Conservation (phyloP, 2,797 vertebrate species). For the Sebastes ruberrimus region DNA sequence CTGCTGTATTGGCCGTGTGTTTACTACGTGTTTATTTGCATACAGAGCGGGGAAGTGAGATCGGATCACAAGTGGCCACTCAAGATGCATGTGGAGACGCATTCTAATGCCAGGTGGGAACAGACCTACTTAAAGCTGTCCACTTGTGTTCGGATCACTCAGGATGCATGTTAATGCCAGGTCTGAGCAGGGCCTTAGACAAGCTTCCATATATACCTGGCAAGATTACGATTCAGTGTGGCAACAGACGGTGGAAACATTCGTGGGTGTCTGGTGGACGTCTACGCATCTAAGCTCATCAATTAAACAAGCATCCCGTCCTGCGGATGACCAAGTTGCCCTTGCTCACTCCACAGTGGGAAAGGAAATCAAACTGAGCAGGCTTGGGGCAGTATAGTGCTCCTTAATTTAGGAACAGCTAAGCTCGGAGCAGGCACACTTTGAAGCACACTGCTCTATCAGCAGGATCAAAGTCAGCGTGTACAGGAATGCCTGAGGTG, state of each 20-base stretch:
- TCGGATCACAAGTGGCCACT: neutral
- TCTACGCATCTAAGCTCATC: slow-evolving; percentile 6
- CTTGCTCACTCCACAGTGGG: neutral
- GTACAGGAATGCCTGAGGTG: slow-evolving; percentile 45
- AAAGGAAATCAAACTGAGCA: slow-evolving; percentile 14
- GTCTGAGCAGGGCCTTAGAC: neutral
- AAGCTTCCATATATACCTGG: neutral
- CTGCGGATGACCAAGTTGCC: neutral
- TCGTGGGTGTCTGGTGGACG: neutral
- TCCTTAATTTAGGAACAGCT: slow-evolving; percentile 36
- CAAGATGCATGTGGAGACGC: neutral
- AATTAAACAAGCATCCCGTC: neutral
- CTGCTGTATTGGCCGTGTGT: too few relatives aligned
- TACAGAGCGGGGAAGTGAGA: too few relatives aligned
- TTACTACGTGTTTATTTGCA: too few relatives aligned
- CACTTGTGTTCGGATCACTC: neutral
- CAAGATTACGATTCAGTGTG: neutral
- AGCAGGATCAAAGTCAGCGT: slow-evolving; percentile 56
- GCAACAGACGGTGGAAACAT: neutral
- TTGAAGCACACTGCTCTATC: slow-evolving; percentile 47
- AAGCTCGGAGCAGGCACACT: slow-evolving; percentile 29
- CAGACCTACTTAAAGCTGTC: neutral
- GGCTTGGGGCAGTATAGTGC: slow-evolving; percentile 2
- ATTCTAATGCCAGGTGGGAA: neutral
- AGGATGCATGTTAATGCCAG: neutral